These are phyloP conservation scores for Nebria brevicollis DNA, from an alignment of 2,888 invertebrate species.

Conservation along the genomic window DNA sequence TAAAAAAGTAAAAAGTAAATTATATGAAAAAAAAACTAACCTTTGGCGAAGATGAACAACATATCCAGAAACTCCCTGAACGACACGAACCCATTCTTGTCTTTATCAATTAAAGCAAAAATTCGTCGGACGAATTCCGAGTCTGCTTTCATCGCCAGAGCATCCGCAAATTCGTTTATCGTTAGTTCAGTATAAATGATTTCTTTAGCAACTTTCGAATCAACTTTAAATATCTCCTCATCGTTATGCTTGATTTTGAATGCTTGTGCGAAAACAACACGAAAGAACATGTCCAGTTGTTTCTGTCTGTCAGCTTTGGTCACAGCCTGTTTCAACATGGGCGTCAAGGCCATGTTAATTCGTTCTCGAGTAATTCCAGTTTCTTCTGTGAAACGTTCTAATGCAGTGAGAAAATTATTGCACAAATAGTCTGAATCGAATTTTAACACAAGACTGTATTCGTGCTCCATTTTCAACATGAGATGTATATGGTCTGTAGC, in stretches of 20 bases:
- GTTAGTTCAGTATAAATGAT: conserved; percentile 67
- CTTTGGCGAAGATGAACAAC: conserved; percentile 69
- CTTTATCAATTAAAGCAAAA: conserved; percentile 69
- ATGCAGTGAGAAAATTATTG: conserved; percentile 58
- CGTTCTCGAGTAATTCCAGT: conserved; percentile 53
- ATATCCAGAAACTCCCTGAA: conserved; percentile 72
- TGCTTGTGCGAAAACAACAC: conserved; percentile 66
- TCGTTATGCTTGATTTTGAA: conserved; percentile 62
- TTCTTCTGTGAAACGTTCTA: conserved; percentile 59
- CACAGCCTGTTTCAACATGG: conserved; percentile 58
- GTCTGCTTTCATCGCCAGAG: conserved; percentile 66
- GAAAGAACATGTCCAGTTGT: conserved; percentile 66
- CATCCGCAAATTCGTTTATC: conserved; percentile 69
- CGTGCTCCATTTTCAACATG: conserved; percentile 62
- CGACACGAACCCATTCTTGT: conserved; percentile 70
- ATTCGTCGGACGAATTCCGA: conserved; percentile 68
- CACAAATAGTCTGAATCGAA: conserved; percentile 63
- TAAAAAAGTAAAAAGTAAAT: no score
- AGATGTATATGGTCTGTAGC: conserved; percentile 59
- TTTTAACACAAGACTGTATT: conserved; percentile 67
- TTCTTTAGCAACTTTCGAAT: conserved; percentile 62
- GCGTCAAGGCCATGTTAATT: conserved; percentile 53
- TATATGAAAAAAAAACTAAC: conserved; percentile 40
- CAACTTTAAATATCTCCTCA: conserved; percentile 60
- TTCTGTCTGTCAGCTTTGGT: conserved; percentile 65